These are phyloP conservation scores for Aphelenchoides besseyi DNA, from an alignment of 1,140 invertebrate species.

Conservation along the genomic window DNA sequence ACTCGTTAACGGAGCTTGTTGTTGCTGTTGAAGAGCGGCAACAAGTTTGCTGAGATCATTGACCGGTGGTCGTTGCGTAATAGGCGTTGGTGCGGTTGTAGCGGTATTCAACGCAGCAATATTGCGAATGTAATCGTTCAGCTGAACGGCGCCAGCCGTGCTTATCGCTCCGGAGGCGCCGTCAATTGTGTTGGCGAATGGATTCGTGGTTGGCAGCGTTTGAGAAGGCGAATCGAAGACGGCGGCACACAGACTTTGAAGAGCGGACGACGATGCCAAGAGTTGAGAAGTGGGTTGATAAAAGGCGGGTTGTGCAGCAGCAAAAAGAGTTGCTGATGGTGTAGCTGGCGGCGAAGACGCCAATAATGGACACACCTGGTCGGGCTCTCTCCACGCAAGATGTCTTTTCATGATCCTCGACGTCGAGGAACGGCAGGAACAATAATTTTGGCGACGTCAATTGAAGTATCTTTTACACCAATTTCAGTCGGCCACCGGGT, in stretches of 20 bases:
- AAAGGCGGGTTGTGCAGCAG: not conserved
- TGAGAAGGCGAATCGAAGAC: not conserved
- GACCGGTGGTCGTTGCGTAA: not conserved
- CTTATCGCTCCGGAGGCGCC: not conserved
- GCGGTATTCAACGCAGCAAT: not conserved
- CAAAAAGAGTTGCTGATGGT: not conserved
- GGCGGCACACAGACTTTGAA: not conserved
- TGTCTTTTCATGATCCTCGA: constrained; percentile 5
- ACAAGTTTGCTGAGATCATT: constrained; percentile 1
- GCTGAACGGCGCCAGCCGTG: not conserved
- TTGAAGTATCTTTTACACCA: not conserved
- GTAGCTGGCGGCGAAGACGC: not conserved
- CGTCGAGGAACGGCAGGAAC: not conserved
- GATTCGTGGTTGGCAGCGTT: not conserved
- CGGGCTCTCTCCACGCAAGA: not conserved
- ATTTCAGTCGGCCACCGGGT: not conserved
- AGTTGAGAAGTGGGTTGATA: not conserved
- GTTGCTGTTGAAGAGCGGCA: not conserved
- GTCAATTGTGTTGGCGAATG: not conserved
- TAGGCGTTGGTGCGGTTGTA: not conserved
- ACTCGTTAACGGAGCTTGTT: not conserved
- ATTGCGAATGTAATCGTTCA: constrained; percentile 1
- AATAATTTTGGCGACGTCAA: not conserved
- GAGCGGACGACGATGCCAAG: not conserved
- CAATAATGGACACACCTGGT: not conserved